Evolutionary conservation across 2,888 invertebrate genomes (phyloP).

Genomic region (Melinaea menophilus): DNA sequence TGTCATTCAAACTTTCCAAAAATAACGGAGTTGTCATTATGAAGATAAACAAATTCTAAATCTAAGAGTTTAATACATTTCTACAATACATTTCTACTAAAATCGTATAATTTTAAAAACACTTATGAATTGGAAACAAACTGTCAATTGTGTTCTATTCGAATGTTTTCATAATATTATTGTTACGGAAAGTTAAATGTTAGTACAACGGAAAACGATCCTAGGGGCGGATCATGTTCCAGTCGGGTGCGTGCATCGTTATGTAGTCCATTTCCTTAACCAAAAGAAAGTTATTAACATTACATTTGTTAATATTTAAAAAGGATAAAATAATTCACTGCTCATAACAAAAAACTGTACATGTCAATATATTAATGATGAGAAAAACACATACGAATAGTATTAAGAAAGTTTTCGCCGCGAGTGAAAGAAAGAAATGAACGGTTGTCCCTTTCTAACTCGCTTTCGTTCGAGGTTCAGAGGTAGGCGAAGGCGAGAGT

Average conservation of each 20-base stretch:
- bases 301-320: not conserved
- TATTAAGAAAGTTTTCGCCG: constrained; percentile 51
- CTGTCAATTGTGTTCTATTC: too few species aligned
- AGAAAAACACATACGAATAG: constrained; percentile 30
- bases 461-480: constrained; percentile 63
- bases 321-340: not conserved
- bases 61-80: too few species aligned
- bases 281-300: constrained; percentile 14
- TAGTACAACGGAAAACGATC: constrained; percentile 21
- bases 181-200: constrained; percentile 19
- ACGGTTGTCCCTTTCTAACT: constrained; percentile 65
- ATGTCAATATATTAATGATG: not conserved
- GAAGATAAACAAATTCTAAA: too few species aligned
- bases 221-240: constrained; percentile 37
- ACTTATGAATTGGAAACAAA: too few species aligned
- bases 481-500: constrained; percentile 49
- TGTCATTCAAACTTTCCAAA: too few species aligned
- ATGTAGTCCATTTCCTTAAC: constrained; percentile 46
- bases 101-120: too few species aligned
- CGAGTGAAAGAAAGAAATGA: constrained; percentile 67
- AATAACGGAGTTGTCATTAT: too few species aligned
- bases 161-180: constrained; percentile 16
- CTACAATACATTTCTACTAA: too few species aligned
- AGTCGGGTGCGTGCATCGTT: constrained; percentile 41
- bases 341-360: not conserved